Evolutionary conservation across 2,113 vertebrate genomes (phyloP).

Genomic region (Esox niger): DNA sequence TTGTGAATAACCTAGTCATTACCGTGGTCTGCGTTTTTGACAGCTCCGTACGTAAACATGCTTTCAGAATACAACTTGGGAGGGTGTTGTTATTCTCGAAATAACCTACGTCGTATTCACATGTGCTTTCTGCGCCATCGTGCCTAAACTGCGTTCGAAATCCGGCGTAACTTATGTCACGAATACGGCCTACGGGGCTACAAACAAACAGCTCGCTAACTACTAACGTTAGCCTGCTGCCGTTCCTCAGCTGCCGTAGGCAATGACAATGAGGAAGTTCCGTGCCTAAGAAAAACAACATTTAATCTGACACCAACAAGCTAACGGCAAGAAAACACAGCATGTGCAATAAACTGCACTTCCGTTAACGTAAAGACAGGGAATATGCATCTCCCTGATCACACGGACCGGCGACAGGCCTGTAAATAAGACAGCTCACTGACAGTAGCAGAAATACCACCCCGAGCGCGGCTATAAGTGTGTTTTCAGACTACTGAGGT

Average conservation of each 20-base stretch:
- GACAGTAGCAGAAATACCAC: slow-evolving; percentile 56
- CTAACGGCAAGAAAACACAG: background rate
- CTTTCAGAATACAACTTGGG: slow-evolving; percentile 50
- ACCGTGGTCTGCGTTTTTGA: slow-evolving; percentile 40
- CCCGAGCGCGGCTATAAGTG: background rate
- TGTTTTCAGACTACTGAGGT: background rate
- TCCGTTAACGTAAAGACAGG: slow-evolving; percentile 1
- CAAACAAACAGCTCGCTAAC: slow-evolving; percentile 71
- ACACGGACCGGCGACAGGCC: slow-evolving; percentile 60
- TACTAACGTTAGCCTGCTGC: slow-evolving; percentile 45
- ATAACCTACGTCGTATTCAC: slow-evolving; percentile 37
- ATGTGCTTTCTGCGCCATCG: slow-evolving; percentile 42
- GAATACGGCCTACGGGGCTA: slow-evolving; percentile 71
- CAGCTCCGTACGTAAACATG: slow-evolving; percentile 56
- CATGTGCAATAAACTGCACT: background rate
- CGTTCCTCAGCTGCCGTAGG: slow-evolving; percentile 49
- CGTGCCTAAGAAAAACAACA: slow-evolving; percentile 4
- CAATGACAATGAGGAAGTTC: slow-evolving; percentile 44
- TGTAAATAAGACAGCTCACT: slow-evolving; percentile 51
- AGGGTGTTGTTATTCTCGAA: slow-evolving; percentile 50
- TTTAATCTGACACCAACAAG: background rate
- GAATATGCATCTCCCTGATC: slow-evolving; percentile 28
- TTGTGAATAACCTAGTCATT: too few relatives aligned
- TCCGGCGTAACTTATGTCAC: slow-evolving; percentile 62
- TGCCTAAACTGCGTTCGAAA: slow-evolving; percentile 49